phyloP scores from a whole-genome alignment of 2,113 vertebrate species.

The Daphoenositta chrysoptera region DNA sequence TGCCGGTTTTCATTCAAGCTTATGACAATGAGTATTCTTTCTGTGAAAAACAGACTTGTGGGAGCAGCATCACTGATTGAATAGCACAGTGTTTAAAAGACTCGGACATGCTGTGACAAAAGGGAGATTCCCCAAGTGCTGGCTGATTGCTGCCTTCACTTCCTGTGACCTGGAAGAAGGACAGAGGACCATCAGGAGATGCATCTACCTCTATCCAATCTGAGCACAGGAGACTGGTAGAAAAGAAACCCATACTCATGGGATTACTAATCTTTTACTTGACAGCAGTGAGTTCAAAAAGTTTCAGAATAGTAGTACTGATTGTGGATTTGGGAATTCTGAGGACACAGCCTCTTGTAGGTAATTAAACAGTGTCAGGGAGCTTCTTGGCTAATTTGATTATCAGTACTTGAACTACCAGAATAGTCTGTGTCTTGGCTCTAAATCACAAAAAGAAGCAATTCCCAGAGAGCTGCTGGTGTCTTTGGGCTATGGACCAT shows the following conservation, averaged over 20 bases:
- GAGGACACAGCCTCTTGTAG: not conserved
- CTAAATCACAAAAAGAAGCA: not conserved
- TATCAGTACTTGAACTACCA: not conserved
- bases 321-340: not conserved
- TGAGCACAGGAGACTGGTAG: not conserved
- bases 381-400: not conserved
- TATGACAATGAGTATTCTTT: not conserved
- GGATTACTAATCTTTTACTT: not conserved
- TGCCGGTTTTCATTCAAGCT: not conserved
- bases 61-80: not conserved
- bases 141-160: not conserved
- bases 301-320: not conserved
- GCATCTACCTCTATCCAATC: not conserved
- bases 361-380: not conserved
- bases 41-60: not conserved
- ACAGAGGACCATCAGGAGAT: not conserved
- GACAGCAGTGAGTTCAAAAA: not conserved
- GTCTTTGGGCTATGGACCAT: not conserved
- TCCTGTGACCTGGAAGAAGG: not conserved
- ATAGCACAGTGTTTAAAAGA: not conserved
- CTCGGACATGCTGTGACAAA: not conserved
- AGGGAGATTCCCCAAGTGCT: not conserved
- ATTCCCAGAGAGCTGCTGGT: not conserved
- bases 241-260: not conserved
- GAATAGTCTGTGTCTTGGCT: fast-evolving